Percentiles rank a stretch among this genome's conserved stretches.
Evolutionary conservation across 2,113 vertebrate genomes (phyloP).

Genomic region (Brachyhypopomus gauderio): DNA sequence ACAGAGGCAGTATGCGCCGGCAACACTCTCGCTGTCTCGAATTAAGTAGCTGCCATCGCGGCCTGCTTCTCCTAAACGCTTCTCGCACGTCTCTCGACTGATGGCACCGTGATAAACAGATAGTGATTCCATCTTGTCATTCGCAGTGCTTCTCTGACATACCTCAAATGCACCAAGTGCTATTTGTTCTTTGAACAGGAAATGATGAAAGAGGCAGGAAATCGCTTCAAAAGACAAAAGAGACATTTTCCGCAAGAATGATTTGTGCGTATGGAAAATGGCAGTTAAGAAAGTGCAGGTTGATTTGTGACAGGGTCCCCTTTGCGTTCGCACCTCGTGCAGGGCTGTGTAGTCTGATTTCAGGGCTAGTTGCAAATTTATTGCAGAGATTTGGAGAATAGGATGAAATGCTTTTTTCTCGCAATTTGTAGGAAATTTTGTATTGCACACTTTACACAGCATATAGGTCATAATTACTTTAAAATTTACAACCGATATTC

Average conservation of each 20-base stretch:
- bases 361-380: not conserved
- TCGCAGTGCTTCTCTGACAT: not conserved
- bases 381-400: not conserved
- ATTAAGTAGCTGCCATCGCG: conserved; percentile 81
- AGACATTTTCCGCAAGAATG: not conserved
- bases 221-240: conserved; percentile 17
- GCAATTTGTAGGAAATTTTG: too few species aligned
- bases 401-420: not conserved
- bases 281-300: not conserved
- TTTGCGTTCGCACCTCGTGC: not conserved
- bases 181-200: conserved; percentile 23
- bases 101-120: conserved; percentile 76
- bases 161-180: not conserved
- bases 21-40: conserved; percentile 79
- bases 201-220: conserved; percentile 34
- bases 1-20: conserved; percentile 80
- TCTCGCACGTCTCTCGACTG: conserved; percentile 71
- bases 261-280: conserved; percentile 10
- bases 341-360: not conserved
- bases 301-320: not conserved
- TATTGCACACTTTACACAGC: too few species aligned
- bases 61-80: conserved; percentile 71
- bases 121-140: not conserved
- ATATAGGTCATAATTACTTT: too few species aligned
- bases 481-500: too few species aligned